phyloP scores from a whole-genome alignment of 2,888 invertebrate species.

The Drosophila antonietae region DNA sequence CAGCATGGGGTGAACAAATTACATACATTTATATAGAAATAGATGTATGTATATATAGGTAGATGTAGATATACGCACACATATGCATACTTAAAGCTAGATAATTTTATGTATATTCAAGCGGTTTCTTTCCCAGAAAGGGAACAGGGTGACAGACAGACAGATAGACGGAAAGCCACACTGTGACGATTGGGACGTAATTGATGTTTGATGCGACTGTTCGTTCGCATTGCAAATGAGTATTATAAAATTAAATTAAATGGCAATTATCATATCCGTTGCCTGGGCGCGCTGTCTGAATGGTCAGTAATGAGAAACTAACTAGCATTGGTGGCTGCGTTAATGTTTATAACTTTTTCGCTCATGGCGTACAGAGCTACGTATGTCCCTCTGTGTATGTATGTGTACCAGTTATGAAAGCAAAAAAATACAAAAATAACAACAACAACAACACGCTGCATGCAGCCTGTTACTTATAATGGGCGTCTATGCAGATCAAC shows the following conservation, averaged over 20 bases:
- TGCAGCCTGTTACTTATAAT: constrained; percentile 56
- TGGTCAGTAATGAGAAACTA: constrained; percentile 63
- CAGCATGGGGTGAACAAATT: constrained; percentile 9
- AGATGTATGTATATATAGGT: not conserved
- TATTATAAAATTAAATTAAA: constrained; percentile 55
- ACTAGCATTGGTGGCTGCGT: constrained; percentile 42
- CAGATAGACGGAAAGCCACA: constrained; percentile 21
- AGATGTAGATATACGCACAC: not conserved
- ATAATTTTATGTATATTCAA: not conserved
- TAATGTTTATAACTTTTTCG: constrained; percentile 58
- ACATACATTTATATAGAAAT: not conserved
- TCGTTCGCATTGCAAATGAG: constrained; percentile 33
- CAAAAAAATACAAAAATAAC: constrained; percentile 21
- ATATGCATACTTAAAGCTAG: not conserved
- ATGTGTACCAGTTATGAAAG: constrained; percentile 50
- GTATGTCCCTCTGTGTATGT: no score
- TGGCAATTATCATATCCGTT: constrained; percentile 66
- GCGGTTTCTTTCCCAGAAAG: constrained; percentile 1
- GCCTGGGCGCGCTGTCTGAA: constrained; percentile 23
- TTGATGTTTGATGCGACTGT: constrained; percentile 25
- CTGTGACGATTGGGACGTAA: constrained; percentile 39
- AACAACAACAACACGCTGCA: constrained; percentile 19
- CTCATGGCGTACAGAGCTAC: constrained; percentile 13
- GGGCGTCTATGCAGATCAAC: constrained; percentile 63
- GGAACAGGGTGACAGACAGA: constrained; percentile 6